These are phyloP conservation scores for Crypturellus undulatus DNA, from an alignment of 2,113 vertebrate genomes.

Conservation along the genomic window DNA sequence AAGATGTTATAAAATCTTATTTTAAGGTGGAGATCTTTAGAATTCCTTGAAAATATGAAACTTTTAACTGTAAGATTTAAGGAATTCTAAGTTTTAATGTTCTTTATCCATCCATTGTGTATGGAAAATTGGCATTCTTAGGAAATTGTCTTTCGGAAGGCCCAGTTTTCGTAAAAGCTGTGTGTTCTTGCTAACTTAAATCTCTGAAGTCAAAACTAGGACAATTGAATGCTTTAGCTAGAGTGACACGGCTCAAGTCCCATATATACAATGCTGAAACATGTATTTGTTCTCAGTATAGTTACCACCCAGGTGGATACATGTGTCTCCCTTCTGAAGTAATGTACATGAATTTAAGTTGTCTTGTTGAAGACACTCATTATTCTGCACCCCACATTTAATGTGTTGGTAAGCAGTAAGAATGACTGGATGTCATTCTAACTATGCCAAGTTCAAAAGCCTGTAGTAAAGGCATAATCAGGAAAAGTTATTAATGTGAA, in stretches of 20 bases:
- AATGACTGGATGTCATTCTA: neutral
- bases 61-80: neutral
- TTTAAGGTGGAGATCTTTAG: neutral
- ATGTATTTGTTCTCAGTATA: neutral
- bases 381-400: neutral
- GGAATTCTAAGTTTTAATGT: neutral
- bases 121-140: neutral
- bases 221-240: neutral
- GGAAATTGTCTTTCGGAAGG: neutral
- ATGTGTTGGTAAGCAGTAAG: neutral
- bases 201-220: neutral
- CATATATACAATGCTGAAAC: neutral
- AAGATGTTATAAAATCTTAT: neutral
- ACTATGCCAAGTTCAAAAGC: neutral
- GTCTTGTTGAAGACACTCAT: neutral
- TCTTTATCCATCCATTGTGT: neutral
- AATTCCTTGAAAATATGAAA: neutral
- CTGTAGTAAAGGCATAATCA: neutral
- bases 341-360: neutral
- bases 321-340: neutral
- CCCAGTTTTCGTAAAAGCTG: neutral
- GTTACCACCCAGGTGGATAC: neutral
- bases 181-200: neutral
- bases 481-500: neutral
- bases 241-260: neutral